A percentile compares a stretch with the other conserved stretches of the same genome.
Evolutionary conservation across 2,113 vertebrate species (phyloP).

Genomic region (Hymenochirus boettgeri): DNA sequence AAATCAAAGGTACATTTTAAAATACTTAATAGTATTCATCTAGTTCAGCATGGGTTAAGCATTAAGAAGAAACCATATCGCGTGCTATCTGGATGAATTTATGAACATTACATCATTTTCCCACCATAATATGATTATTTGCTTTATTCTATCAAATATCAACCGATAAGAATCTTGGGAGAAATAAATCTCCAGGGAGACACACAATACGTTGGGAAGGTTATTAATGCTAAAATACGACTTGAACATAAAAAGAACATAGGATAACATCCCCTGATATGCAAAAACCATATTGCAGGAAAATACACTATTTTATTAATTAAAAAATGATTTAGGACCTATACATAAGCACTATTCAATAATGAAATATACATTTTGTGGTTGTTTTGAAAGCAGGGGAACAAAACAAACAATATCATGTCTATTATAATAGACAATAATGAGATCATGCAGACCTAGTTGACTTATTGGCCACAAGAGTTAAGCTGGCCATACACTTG

Average conservation of each 20-base stretch:
- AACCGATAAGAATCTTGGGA: conserved; percentile 18
- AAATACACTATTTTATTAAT: too few relatives aligned
- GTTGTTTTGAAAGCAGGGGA: too few relatives aligned
- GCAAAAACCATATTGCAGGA: too few relatives aligned
- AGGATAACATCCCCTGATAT: neutral
- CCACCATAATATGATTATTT: conserved; percentile 29
- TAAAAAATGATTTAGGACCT: too few relatives aligned
- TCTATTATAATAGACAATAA: too few relatives aligned
- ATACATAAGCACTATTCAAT: too few relatives aligned
- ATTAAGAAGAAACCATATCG: conserved; percentile 17
- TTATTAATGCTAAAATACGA: neutral
- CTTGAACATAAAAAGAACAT: conserved; percentile 1
- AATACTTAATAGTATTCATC: neutral
- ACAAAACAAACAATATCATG: too few relatives aligned
- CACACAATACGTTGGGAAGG: conserved; percentile 18
- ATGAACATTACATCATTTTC: conserved; percentile 39
- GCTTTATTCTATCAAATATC: conserved; percentile 37
- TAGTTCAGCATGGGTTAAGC: neutral
- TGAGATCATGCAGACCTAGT: too few relatives aligned
- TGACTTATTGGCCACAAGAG: too few relatives aligned
- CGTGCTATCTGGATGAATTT: conserved; percentile 8
- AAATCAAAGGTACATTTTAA: too few relatives aligned
- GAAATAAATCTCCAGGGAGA: conserved; percentile 22
- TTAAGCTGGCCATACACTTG: too few relatives aligned
- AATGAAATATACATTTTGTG: too few relatives aligned